Percentiles rank a stretch among this genome's conserved stretches.
These are phyloP conservation scores for Osmerus mordax DNA, from an alignment of 2,113 vertebrate species.

Conservation along the genomic window DNA sequence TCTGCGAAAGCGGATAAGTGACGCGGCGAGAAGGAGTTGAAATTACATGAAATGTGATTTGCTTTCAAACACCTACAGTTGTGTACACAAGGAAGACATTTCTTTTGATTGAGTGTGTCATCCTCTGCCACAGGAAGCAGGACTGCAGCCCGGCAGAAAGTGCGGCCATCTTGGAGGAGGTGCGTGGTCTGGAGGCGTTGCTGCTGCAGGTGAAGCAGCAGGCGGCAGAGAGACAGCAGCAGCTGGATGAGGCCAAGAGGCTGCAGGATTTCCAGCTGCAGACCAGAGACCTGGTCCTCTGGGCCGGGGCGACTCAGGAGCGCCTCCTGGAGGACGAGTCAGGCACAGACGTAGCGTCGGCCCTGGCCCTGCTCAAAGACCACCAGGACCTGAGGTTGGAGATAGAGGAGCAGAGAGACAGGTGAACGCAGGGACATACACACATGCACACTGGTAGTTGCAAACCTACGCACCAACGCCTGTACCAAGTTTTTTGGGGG, in stretches of 20 bases:
- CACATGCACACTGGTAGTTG: background rate
- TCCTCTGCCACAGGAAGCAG: constrained; percentile 67
- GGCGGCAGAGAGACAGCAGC: constrained; percentile 44
- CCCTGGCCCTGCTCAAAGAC: constrained; percentile 72
- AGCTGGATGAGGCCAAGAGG: constrained; percentile 57
- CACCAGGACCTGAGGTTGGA: constrained; percentile 76
- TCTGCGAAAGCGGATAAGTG: no score
- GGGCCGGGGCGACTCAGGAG: constrained; percentile 67
- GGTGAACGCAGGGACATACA: constrained; percentile 56
- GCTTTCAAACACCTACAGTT: no score
- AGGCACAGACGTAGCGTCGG: constrained; percentile 70
- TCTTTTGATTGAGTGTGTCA: background rate
- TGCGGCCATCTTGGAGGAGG: constrained; percentile 72
- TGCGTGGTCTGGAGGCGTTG: constrained; percentile 73
- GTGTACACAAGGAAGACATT: no score
- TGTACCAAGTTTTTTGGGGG: no score
- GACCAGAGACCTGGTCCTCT: constrained; percentile 67
- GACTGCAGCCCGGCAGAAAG: constrained; percentile 78
- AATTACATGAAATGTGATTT: no score
- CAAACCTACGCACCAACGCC: background rate
- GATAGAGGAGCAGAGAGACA: constrained; percentile 73
- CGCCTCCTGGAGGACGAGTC: constrained; percentile 70
- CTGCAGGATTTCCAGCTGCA: constrained; percentile 74
- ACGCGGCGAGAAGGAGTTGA: no score
- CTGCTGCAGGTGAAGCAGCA: constrained; percentile 65